Percentiles rank a stretch among this genome's conserved stretches.
Conservation (phyloP, 2,797 vertebrate species). For the Spinibarbus caldwelli region DNA sequence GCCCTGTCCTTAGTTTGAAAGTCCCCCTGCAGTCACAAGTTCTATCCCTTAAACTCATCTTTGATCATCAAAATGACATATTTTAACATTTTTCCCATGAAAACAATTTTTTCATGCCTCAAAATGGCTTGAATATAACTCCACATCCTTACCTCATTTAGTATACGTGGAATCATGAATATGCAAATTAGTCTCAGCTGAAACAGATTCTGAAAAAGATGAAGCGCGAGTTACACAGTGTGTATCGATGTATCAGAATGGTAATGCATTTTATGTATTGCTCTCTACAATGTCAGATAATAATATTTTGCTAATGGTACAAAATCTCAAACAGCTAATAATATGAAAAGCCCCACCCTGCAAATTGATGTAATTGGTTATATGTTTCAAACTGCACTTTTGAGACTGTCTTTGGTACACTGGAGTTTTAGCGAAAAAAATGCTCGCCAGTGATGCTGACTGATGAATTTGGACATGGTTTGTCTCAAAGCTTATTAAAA, state of each 20-base stretch:
- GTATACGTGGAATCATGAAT: not conserved
- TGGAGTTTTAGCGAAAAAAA: not conserved
- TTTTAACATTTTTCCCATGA: not conserved
- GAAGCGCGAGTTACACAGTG: not conserved
- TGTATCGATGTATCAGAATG: not conserved
- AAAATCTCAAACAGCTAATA: not conserved
- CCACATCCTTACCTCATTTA: not conserved
- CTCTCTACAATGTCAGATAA: not conserved
- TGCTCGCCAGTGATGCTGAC: too few relatives aligned
- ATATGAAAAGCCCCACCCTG: not conserved
- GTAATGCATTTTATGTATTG: not conserved
- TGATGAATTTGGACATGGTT: not conserved
- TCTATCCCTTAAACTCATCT: not conserved
- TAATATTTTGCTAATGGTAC: not conserved
- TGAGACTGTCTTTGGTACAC: not conserved
- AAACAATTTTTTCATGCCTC: not conserved
- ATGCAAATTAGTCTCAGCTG: not conserved
- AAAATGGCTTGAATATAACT: not conserved
- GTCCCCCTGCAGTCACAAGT: not conserved
- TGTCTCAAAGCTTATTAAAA: not conserved
- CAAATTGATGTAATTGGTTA: not conserved
- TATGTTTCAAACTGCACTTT: not conserved
- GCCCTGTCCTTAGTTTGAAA: not conserved
- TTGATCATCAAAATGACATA: not conserved
- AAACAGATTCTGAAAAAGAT: too few relatives aligned